A percentile compares a stretch with the other conserved stretches of the same genome.
These are phyloP conservation scores for Eupleurogrammus muticus DNA, from an alignment of 2,797 vertebrate species.

Conservation along the genomic window DNA sequence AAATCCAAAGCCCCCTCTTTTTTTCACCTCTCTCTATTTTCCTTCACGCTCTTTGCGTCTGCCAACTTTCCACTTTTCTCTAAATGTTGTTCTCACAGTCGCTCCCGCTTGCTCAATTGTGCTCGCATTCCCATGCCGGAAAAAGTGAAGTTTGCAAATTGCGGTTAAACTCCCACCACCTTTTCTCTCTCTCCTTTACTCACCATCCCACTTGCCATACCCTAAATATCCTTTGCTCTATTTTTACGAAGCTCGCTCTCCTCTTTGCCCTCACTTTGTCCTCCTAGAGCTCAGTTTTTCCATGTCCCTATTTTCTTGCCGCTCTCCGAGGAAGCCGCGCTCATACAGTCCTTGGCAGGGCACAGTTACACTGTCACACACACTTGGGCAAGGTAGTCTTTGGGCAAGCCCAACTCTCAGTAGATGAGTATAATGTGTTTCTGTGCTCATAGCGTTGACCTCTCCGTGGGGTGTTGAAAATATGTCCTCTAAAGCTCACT, in stretches of 20 bases:
- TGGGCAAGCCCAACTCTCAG: slow-evolving; percentile 31
- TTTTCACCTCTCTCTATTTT: slow-evolving; percentile 37
- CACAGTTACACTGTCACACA: slow-evolving; percentile 37
- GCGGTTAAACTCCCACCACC: slow-evolving; percentile 33
- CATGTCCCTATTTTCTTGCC: slow-evolving; percentile 35
- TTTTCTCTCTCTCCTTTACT: slow-evolving; percentile 37
- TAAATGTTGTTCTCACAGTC: not conserved
- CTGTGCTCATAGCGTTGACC: slow-evolving; percentile 21
- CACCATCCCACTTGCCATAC: slow-evolving; percentile 56
- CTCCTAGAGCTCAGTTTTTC: slow-evolving; percentile 47
- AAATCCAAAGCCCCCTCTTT: slow-evolving; percentile 3
- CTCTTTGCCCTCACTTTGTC: slow-evolving; percentile 63
- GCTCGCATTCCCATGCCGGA: slow-evolving; percentile 20
- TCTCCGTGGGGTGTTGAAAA: slow-evolving; percentile 26
- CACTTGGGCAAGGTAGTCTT: slow-evolving; percentile 29
- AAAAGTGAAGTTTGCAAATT: slow-evolving; percentile 35
- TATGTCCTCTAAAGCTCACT: not conserved
- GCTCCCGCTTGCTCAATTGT: not conserved
- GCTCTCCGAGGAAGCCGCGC: slow-evolving; percentile 41
- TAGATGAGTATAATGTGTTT: slow-evolving; percentile 45
- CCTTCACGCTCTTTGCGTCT: not conserved
- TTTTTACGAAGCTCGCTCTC: slow-evolving; percentile 50
- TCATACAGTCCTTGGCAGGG: slow-evolving; percentile 35
- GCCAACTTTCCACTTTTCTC: slow-evolving; percentile 34
- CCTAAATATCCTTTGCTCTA: slow-evolving; percentile 63